A percentile compares a stretch with the other conserved stretches of the same genome.
Evolutionary conservation across 2,888 invertebrate genomes (phyloP).

Genomic region (Drosophila rubida): DNA sequence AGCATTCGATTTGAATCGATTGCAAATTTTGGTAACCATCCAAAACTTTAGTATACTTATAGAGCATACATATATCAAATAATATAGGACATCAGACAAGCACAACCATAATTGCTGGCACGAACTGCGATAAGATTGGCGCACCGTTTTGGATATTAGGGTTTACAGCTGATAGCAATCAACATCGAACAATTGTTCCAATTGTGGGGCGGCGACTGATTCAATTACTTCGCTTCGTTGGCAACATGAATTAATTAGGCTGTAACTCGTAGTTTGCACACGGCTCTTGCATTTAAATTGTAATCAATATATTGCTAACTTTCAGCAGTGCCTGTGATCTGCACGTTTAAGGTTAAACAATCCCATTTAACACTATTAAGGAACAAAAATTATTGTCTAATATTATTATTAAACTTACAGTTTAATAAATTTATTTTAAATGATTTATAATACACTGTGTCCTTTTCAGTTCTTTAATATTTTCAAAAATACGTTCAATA

Average conservation of each 20-base stretch:
- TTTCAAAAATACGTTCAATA: no score
- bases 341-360: no score
- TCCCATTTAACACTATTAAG: no score
- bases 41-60: slow-evolving; percentile 6
- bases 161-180: neutral
- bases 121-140: slow-evolving; percentile 6
- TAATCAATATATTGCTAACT: no score
- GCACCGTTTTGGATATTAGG: neutral
- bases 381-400: no score
- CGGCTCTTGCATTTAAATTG: no score
- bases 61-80: neutral
- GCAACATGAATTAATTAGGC: neutral
- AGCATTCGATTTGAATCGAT: slow-evolving; percentile 14
- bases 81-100: neutral
- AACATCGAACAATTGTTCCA: neutral
- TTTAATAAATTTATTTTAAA: no score
- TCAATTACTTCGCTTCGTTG: neutral
- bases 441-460: no score
- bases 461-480: no score
- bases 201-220: neutral
- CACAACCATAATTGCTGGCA: neutral
- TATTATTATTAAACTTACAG: no score
- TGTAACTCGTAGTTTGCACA: neutral
- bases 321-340: no score
- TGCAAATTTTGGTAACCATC: slow-evolving; percentile 19